These are phyloP conservation scores for Cotesia chilonis DNA, from an alignment of 1,140 invertebrate genomes.

Conservation along the genomic window DNA sequence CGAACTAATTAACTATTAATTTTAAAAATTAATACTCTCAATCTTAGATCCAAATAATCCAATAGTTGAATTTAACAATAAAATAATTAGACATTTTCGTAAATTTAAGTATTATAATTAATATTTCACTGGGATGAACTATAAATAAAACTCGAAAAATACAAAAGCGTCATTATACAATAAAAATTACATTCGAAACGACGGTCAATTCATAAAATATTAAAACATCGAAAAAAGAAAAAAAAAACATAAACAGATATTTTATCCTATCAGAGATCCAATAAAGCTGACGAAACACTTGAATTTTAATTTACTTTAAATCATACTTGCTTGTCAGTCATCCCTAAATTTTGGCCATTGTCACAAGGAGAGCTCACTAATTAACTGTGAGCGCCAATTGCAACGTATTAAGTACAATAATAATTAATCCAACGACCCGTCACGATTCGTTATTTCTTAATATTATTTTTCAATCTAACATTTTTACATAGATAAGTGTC, in stretches of 20 bases:
- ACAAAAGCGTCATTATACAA: slow-evolving; percentile 41
- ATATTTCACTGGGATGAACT: background rate
- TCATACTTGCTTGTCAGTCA: slow-evolving; percentile 17
- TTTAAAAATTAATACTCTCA: background rate
- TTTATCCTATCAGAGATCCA: slow-evolving; percentile 30
- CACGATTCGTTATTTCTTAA: slow-evolving; percentile 15
- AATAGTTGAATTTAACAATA: slow-evolving; percentile 17
- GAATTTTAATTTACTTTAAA: slow-evolving; percentile 19
- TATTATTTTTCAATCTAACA: slow-evolving; percentile 45
- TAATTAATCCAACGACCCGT: slow-evolving; percentile 34
- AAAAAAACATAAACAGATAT: slow-evolving; percentile 21
- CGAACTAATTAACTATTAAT: background rate
- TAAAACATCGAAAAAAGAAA: slow-evolving; percentile 47
- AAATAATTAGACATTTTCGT: background rate
- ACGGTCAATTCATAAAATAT: slow-evolving; percentile 51
- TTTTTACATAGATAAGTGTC: slow-evolving; percentile 52
- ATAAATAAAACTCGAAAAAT: background rate
- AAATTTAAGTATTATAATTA: slow-evolving; percentile 1
- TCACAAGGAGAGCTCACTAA: slow-evolving; percentile 26
- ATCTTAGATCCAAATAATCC: background rate
- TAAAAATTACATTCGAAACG: slow-evolving; percentile 48
- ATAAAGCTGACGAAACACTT: slow-evolving; percentile 29
- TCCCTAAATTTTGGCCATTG: slow-evolving; percentile 12
- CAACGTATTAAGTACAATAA: slow-evolving; percentile 20
- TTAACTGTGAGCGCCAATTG: background rate